These are phyloP conservation scores for Sebastes jordani DNA, from an alignment of 2,797 vertebrate genomes.

Conservation along the genomic window DNA sequence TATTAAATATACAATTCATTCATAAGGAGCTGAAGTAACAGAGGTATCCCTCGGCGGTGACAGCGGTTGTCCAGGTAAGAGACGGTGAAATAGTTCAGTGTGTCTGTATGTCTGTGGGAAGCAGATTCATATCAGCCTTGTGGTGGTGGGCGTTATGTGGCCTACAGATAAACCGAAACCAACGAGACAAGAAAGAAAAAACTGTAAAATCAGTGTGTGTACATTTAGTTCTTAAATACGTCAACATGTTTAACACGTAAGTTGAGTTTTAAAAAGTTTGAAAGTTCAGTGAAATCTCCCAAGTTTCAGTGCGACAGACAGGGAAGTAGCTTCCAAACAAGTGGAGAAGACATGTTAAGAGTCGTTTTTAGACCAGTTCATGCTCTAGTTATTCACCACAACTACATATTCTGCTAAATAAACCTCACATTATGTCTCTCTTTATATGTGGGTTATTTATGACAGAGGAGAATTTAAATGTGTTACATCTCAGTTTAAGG, in stretches of 20 bases:
- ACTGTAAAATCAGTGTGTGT: neutral
- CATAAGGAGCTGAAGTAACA: neutral
- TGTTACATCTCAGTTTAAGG: no score
- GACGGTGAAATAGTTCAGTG: constrained; percentile 8
- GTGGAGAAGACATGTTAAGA: neutral
- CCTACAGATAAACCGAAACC: constrained; percentile 61
- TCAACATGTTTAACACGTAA: neutral
- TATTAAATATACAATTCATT: rapidly evolving
- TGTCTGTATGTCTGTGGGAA: constrained; percentile 18
- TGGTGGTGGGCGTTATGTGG: constrained; percentile 44
- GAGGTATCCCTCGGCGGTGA: no score
- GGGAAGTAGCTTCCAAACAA: neutral
- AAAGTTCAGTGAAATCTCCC: no score
- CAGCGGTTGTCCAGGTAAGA: constrained; percentile 49
- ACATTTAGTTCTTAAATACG: neutral
- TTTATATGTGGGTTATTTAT: neutral
- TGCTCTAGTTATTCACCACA: neutral
- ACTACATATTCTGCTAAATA: no score
- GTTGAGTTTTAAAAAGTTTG: neutral
- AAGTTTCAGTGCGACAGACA: neutral
- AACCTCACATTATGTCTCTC: neutral
- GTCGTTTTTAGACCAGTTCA: neutral
- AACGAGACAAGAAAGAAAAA: neutral
- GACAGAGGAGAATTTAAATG: neutral
- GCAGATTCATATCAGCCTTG: constrained; percentile 43